Evolutionary conservation across 2,797 vertebrate genomes (phyloP).

Genomic region (Caiman crocodilus): DNA sequence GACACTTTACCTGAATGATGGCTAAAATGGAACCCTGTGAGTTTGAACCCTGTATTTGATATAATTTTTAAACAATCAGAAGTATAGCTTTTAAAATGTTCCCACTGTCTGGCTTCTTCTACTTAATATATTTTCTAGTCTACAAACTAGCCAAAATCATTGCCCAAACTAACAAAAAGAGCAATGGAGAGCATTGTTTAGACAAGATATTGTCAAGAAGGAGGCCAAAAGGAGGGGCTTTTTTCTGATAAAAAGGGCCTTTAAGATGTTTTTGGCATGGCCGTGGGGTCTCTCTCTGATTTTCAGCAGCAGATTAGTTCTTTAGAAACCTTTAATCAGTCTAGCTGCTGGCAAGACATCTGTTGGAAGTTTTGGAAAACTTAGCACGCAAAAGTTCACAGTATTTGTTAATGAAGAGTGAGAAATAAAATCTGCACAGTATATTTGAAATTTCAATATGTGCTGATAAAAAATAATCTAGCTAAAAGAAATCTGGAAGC

Average conservation of each 20-base stretch:
- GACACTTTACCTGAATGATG: not conserved
- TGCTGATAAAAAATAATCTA: constrained; percentile 68
- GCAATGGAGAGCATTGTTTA: not conserved
- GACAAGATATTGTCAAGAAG: constrained; percentile 45
- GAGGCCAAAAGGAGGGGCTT: no score
- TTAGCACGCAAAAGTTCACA: constrained; percentile 56
- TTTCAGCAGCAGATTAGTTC: constrained; percentile 61
- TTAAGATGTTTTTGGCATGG: constrained; percentile 59
- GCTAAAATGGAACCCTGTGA: no score
- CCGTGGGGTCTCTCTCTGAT: constrained; percentile 54
- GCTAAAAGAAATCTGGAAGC: constrained; percentile 24
- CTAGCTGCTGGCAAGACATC: constrained; percentile 66
- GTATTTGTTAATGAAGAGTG: constrained; percentile 66
- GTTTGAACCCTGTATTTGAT: not conserved
- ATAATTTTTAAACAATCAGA: not conserved
- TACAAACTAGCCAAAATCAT: not conserved
- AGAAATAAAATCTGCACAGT: constrained; percentile 64
- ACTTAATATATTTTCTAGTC: not conserved
- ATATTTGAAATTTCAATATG: constrained; percentile 58
- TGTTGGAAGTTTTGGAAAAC: constrained; percentile 59
- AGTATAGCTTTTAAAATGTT: not conserved
- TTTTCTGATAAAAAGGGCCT: constrained; percentile 48
- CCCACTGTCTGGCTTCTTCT: not conserved
- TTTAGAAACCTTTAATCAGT: constrained; percentile 72
- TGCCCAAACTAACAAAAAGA: not conserved